A percentile compares a stretch with the other conserved stretches of the same genome.
These are phyloP conservation scores for Bagarius yarrelli DNA, from an alignment of 2,113 vertebrate genomes.

Conservation along the genomic window DNA sequence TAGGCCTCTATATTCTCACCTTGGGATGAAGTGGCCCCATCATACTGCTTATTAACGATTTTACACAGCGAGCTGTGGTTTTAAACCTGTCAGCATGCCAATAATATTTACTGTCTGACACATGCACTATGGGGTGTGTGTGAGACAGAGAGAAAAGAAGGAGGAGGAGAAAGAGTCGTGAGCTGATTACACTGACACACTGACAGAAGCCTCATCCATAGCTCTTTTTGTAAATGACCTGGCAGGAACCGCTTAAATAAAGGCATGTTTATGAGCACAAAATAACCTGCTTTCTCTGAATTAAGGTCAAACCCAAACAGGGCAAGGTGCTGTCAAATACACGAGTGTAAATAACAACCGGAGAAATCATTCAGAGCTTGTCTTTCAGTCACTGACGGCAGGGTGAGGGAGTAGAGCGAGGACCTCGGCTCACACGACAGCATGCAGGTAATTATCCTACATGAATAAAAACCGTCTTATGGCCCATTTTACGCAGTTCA, in stretches of 20 bases:
- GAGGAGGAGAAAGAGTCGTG: constrained; percentile 47
- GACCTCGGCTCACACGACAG: background rate
- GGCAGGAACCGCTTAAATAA: constrained; percentile 25
- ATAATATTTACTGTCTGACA: constrained; percentile 75
- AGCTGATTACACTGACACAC: constrained; percentile 68
- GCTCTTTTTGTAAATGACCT: constrained; percentile 57
- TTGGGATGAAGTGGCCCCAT: constrained; percentile 66
- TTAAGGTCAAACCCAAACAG: constrained; percentile 37
- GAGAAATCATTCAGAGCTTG: constrained; percentile 25
- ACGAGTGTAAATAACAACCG: constrained; percentile 13
- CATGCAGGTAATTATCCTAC: constrained; percentile 15
- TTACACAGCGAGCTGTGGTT: constrained; percentile 70
- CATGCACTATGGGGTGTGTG: constrained; percentile 61
- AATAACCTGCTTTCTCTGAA: constrained; percentile 37
- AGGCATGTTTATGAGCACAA: background rate
- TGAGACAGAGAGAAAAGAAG: constrained; percentile 6
- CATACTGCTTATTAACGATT: constrained; percentile 76
- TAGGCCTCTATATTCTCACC: constrained; percentile 62
- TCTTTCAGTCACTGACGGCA: constrained; percentile 11
- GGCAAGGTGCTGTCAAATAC: constrained; percentile 26
- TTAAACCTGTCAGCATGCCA: constrained; percentile 71
- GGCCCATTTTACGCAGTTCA: constrained; percentile 60
- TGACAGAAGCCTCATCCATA: constrained; percentile 66
- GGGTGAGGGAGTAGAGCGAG: background rate
- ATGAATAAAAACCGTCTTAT: constrained; percentile 53